Conservation (phyloP, 2,797 vertebrate species). For the Premnoplex brunnescens region DNA sequence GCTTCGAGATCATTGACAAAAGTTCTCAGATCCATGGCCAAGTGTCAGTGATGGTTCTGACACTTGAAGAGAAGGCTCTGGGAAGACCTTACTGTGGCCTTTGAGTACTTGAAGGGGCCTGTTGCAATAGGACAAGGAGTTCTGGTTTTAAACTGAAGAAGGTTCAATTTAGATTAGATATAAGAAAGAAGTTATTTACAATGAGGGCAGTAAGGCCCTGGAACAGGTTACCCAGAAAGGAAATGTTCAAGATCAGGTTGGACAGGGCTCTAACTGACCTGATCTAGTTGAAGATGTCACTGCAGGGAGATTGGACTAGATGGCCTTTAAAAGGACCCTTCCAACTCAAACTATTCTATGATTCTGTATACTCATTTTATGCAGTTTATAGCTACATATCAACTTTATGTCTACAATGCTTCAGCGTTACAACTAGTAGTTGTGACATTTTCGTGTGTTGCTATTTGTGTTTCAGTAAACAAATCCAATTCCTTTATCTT, state of each 20-base stretch:
- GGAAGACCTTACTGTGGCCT: background rate
- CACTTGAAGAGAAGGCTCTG: background rate
- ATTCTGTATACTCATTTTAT: background rate
- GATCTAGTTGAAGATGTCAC: background rate
- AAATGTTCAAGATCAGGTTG: background rate
- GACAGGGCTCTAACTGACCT: background rate
- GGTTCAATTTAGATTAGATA: background rate
- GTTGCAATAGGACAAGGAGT: background rate
- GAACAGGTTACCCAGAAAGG: background rate
- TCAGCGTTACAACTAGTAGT: background rate
- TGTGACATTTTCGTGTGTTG: background rate
- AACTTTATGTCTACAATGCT: background rate
- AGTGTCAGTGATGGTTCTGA: background rate
- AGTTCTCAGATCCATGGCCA: background rate
- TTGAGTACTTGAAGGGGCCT: background rate
- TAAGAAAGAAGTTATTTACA: background rate
- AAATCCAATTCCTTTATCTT: constrained; percentile 30
- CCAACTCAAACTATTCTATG: background rate
- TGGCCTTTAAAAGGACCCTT: background rate
- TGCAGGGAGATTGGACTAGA: background rate
- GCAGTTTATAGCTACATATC: background rate
- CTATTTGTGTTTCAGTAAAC: constrained; percentile 5
- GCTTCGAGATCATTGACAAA: background rate
- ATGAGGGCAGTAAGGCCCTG: background rate
- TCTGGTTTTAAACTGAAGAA: background rate